Evolutionary conservation across 2,797 vertebrate genomes (phyloP).

Genomic region (Cheirogaleus major): DNA sequence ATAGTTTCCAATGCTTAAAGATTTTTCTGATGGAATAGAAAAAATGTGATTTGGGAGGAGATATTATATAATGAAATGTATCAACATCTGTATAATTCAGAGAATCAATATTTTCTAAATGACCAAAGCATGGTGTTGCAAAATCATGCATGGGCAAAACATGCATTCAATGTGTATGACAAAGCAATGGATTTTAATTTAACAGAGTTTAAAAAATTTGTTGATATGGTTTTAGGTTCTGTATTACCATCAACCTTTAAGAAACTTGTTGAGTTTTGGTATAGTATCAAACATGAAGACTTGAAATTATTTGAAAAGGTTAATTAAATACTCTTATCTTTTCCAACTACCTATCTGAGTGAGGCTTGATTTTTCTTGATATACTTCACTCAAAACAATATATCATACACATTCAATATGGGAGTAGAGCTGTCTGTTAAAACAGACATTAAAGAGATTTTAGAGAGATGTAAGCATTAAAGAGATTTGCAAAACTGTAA

Average conservation of each 20-base stretch:
- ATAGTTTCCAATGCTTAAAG: background rate
- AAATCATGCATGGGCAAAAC: conserved; percentile 4
- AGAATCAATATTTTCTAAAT: background rate
- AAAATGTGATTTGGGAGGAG: background rate
- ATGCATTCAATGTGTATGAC: background rate
- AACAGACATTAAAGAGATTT: background rate
- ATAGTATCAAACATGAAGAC: background rate
- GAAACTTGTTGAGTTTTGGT: conserved; percentile 26
- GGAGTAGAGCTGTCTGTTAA: background rate
- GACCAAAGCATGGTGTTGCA: background rate
- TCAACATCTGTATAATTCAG: background rate
- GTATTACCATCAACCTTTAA: background rate
- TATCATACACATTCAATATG: background rate
- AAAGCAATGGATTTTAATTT: conserved; percentile 12
- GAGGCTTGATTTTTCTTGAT: background rate
- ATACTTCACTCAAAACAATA: conserved; percentile 2
- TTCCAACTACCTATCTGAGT: background rate
- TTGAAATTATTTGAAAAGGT: background rate
- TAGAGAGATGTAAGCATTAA: background rate
- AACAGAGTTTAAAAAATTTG: conserved; percentile 36
- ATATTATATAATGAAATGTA: conserved; percentile 23
- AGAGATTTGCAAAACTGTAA: conserved; percentile 18
- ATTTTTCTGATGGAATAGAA: conserved; percentile 21
- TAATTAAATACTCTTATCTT: background rate
- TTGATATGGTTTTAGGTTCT: background rate